These are phyloP conservation scores for Tetropium fuscum DNA, from an alignment of 2,888 invertebrate species.

Conservation along the genomic window DNA sequence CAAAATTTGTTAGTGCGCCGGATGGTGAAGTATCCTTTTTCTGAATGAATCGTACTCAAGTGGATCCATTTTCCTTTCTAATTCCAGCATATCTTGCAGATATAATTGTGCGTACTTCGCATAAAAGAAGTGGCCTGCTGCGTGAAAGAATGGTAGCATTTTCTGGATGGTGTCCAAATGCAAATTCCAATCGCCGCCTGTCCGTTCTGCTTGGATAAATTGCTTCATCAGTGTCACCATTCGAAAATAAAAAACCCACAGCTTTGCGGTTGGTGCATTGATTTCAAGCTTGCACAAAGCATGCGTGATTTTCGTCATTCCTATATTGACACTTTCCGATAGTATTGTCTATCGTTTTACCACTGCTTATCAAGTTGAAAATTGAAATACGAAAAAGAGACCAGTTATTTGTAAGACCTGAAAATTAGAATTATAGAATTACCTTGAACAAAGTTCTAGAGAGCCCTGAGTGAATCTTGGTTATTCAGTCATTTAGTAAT, in stretches of 20 bases:
- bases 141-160: conserved; percentile 34
- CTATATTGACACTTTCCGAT: too few species aligned
- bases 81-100: conserved; percentile 18
- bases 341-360: too few species aligned
- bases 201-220: conserved; percentile 52
- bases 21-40: conserved; percentile 50
- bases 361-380: too few species aligned
- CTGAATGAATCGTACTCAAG: conserved; percentile 36
- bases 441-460: too few species aligned
- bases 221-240: conserved; percentile 46
- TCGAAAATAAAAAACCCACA: not conserved
- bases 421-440: too few species aligned
- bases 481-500: too few species aligned
- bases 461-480: too few species aligned
- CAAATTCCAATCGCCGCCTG: conserved; percentile 51
- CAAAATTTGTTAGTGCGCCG: conserved; percentile 39
- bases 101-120: conserved; percentile 26
- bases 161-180: conserved; percentile 27
- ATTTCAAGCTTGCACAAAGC: too few species aligned
- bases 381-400: too few species aligned
- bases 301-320: too few species aligned
- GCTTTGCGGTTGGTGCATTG: too few species aligned
- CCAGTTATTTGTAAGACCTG: too few species aligned
- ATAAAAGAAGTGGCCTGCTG: conserved; percentile 32
- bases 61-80: not conserved